Percentiles rank a stretch among this genome's conserved stretches.
Conservation (phyloP, 2,797 vertebrate genomes). For the Echiichthys vipera region DNA sequence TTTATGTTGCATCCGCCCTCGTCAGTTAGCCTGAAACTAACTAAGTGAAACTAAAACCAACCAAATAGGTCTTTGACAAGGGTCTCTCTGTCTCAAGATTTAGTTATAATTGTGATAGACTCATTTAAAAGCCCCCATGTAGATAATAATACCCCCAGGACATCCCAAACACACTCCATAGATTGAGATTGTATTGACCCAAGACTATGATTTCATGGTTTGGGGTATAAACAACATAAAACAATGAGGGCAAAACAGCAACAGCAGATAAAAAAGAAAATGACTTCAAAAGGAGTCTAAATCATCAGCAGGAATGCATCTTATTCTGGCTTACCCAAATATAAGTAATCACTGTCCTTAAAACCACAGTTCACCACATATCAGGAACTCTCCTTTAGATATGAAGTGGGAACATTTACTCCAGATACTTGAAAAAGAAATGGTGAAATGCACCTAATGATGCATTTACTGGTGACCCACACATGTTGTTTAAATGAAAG, state of each 20-base stretch:
- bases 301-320: not conserved
- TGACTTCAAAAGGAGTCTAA: not conserved
- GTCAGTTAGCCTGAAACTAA: not conserved
- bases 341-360: too few species aligned
- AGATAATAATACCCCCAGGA: not conserved
- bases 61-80: not conserved
- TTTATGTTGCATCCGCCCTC: not conserved
- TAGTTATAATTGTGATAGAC: not conserved
- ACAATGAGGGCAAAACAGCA: not conserved
- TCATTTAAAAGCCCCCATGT: not conserved
- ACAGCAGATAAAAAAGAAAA: not conserved
- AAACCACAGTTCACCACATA: not conserved
- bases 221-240: not conserved
- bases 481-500: not conserved
- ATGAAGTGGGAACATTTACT: not conserved
- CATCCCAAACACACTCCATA: not conserved
- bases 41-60: not conserved
- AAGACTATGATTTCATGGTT: not conserved
- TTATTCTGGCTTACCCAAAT: too few species aligned
- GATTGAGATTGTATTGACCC: not conserved
- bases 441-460: too few species aligned
- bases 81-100: not conserved
- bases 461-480: not conserved
- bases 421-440: not conserved
- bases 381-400: too few species aligned